Conservation (phyloP, 2,797 vertebrate species). For the Rhabdophis nuchalis region DNA sequence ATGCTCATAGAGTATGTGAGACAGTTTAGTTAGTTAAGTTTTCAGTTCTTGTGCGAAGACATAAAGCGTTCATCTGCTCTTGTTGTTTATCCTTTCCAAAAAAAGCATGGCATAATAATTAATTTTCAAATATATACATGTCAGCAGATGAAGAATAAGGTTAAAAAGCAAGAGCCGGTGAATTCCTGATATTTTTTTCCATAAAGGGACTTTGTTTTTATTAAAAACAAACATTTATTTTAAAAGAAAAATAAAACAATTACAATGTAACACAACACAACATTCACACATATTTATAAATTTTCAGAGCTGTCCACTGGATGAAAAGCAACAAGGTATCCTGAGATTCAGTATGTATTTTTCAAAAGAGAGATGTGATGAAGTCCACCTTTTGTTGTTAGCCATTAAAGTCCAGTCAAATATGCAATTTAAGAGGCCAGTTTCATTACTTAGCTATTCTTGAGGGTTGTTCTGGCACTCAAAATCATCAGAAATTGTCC, state of each 20-base stretch:
- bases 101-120: constrained; percentile 9
- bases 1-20: constrained; percentile 15
- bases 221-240: constrained; percentile 42
- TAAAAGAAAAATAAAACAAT: constrained; percentile 46
- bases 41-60: constrained; percentile 24
- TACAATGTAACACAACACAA: constrained; percentile 67
- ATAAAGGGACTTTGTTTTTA: constrained; percentile 15
- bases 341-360: constrained; percentile 65
- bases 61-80: constrained; percentile 54
- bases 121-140: constrained; percentile 3
- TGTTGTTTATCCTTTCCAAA: constrained; percentile 19
- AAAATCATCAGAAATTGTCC: constrained; percentile 66
- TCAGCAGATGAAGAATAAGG: constrained; percentile 21
- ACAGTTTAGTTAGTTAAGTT: constrained; percentile 13
- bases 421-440: constrained; percentile 10
- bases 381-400: constrained; percentile 57
- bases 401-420: constrained; percentile 57
- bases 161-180: constrained; percentile 44
- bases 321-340: constrained; percentile 63
- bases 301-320: constrained; percentile 60
- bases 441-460: constrained; percentile 65
- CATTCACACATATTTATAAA: constrained; percentile 66
- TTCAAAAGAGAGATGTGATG: constrained; percentile 58
- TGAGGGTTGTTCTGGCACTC: constrained; percentile 64
- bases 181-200: constrained; percentile 46